phyloP scores from a whole-genome alignment of 2,113 vertebrate genomes.

The Dryoscopus gambensis region DNA sequence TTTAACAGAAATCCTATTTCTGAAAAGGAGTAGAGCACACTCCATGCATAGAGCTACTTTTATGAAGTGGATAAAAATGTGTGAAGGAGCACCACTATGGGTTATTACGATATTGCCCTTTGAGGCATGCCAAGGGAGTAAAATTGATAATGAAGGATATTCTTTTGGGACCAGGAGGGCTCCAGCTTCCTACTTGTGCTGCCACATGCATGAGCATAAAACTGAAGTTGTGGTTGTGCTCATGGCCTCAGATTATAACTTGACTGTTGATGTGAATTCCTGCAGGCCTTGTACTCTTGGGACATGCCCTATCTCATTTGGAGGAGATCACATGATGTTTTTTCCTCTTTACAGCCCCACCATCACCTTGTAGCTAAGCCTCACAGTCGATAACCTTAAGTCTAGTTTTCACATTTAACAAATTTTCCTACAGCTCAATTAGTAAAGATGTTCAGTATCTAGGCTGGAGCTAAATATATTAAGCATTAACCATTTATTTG shows the following conservation, averaged over 20 bases:
- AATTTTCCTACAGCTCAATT: background rate
- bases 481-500: background rate
- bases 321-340: background rate
- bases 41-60: background rate
- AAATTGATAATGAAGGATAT: background rate
- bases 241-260: background rate
- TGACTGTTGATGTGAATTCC: background rate
- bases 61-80: background rate
- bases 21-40: background rate
- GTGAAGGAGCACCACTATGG: background rate
- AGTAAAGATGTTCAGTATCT: background rate
- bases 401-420: conserved; percentile 6
- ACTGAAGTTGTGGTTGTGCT: background rate
- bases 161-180: background rate
- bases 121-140: background rate
- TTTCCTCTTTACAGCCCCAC: background rate
- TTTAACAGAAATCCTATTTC: background rate
- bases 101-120: background rate
- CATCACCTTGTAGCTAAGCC: background rate
- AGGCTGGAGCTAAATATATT: background rate
- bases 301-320: conserved; percentile 5
- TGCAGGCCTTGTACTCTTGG: background rate
- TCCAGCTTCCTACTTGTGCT: background rate
- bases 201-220: background rate
- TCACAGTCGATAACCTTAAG: background rate